A percentile compares a stretch with the other conserved stretches of the same genome.
phyloP scores from a whole-genome alignment of 2,888 invertebrate genomes.

The Byasa hedistus region DNA sequence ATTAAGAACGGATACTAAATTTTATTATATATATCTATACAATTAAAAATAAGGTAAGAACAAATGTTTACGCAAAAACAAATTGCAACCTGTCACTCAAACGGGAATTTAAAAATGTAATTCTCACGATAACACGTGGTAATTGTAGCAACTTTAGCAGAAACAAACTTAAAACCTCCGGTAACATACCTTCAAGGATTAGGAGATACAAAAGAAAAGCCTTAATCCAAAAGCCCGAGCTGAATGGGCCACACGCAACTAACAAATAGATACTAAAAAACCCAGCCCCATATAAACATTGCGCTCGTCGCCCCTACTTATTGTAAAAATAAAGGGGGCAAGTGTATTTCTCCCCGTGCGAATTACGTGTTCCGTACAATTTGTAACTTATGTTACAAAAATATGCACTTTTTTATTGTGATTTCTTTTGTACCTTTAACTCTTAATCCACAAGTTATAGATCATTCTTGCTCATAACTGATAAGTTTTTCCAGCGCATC shows the following conservation, averaged over 20 bases:
- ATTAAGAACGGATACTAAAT: no score
- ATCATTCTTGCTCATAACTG: no score
- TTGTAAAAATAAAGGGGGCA: conserved; percentile 27
- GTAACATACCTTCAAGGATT: conserved; percentile 49
- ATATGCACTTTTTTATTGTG: no score
- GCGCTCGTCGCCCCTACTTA: conserved; percentile 58
- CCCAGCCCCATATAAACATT: conserved; percentile 45
- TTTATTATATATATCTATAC: no score
- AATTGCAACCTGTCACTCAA: conserved; percentile 18
- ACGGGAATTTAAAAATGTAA: conserved; percentile 5
- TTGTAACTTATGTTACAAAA: no score
- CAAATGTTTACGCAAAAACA: no score
- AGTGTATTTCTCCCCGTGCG: neutral
- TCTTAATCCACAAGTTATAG: no score
- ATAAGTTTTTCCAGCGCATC: no score
- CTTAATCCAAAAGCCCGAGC: conserved; percentile 46
- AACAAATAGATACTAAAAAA: conserved; percentile 37
- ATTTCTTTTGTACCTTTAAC: no score
- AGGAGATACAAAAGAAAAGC: conserved; percentile 41
- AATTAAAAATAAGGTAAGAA: no score
- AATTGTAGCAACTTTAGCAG: conserved; percentile 33
- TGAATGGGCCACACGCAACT: conserved; percentile 57
- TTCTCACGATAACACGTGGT: conserved; percentile 49
- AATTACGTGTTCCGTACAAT: neutral
- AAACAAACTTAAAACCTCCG: conserved; percentile 32